A percentile compares a stretch with the other conserved stretches of the same genome.
These are phyloP conservation scores for Carettochelys insculpta DNA, from an alignment of 2,113 vertebrate species.

Conservation along the genomic window DNA sequence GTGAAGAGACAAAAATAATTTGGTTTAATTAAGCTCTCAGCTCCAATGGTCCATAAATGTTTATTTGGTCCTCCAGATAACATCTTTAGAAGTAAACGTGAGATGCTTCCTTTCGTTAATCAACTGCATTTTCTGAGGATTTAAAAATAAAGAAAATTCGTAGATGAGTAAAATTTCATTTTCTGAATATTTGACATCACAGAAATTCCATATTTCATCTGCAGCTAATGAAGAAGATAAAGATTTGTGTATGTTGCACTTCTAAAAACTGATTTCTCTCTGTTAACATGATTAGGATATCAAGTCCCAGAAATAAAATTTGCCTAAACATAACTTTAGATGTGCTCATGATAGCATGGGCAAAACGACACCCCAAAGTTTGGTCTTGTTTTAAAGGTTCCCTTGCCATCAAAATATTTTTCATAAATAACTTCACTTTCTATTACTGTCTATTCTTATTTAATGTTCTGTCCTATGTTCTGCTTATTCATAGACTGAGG, in stretches of 20 bases:
- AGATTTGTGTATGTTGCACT: neutral
- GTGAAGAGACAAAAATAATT: fast-evolving
- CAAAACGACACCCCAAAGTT: neutral
- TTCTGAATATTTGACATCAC: neutral
- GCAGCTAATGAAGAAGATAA: neutral
- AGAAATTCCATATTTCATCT: neutral
- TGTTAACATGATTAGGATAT: neutral
- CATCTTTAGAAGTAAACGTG: neutral
- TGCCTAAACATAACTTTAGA: fast-evolving
- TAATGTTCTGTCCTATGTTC: neutral
- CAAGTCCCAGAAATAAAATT: neutral
- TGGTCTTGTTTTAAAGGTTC: neutral
- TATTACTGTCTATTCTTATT: neutral
- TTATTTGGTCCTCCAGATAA: neutral
- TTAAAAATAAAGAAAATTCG: neutral
- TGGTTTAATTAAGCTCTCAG: neutral
- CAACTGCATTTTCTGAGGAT: neutral
- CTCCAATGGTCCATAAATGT: neutral
- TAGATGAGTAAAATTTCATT: neutral
- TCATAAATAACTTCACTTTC: neutral
- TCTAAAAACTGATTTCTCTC: neutral
- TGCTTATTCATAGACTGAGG: neutral
- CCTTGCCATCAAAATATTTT: neutral
- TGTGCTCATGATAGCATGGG: neutral
- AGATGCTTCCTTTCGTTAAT: neutral